Base-by-base conservation (phyloP, 2,888 invertebrate species). In the Xestia xanthographa region DNA sequence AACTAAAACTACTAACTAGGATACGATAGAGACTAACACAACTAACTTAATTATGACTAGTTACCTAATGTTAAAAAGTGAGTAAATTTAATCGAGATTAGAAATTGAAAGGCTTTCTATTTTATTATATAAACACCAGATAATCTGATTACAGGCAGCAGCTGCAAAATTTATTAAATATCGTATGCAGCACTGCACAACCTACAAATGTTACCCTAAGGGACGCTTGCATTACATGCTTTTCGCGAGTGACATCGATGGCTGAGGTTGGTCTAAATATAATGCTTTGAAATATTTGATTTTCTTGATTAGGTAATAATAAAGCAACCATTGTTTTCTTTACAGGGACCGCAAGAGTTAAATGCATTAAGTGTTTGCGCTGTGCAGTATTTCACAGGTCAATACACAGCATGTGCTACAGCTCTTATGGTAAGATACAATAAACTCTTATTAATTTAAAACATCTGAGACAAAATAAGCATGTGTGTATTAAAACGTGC, bases 101-200 rank as follows among this genome's bases (percentile, higher is more conserved):
- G n/a, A n/a, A n/a, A n/a, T n/a, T n/a, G n/a, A n/a, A n/a, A n/a
- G n/a, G n/a, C n/a, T n/a, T n/a, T n/a, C n/a, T n/a, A n/a, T n/a
- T n/a, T n/a, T n/a, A n/a, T n/a, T n/a, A n/a, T n/a, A n/a, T n/a
- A n/a, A n/a, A n/a, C 41, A 41, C 1, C 5, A 43, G 0, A 5
- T 34, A 45, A 22, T 79, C 14, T 79, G 26, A 48, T 88, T 93
- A 34, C 87, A 96, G 96, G 62, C 89, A 88, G 0, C 92, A 94
- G 80, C 83, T 96, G 58, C 96, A 96, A 78, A 97, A 97, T 86
- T 92, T 98, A 72, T 91, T 98, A 17, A 97, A 97, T 89, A 92
- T 97, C 78, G 96, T 97, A 80, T 97, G 97, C 91, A 97, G 97
- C 87, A 97, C 97, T 56, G 97, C 97, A n/a, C 97, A 97, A 91